Conservation (phyloP, 2,888 invertebrate genomes). For the Ophioninae sp. region DNA sequence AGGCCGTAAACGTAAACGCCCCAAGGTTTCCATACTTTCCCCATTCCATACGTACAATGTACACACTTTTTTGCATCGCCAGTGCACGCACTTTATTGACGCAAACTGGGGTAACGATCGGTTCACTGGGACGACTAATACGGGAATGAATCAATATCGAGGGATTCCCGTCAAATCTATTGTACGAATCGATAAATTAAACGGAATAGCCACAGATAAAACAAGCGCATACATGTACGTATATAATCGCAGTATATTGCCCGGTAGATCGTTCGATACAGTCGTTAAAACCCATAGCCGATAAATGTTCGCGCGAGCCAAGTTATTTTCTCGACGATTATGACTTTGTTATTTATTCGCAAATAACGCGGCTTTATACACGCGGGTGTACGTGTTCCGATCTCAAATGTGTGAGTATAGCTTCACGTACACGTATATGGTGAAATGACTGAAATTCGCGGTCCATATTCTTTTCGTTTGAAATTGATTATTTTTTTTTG, state of each 20-base stretch:
- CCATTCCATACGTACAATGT: constrained; percentile 2
- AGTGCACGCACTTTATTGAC: constrained; percentile 25
- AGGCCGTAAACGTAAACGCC: constrained; percentile 2
- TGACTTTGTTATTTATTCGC: background rate
- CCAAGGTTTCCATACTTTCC: background rate
- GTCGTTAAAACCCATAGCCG: background rate
- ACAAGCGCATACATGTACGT: background rate
- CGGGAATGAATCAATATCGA: constrained; percentile 34
- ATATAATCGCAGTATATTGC: constrained; percentile 1
- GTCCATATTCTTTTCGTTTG: background rate
- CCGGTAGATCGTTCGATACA: constrained; percentile 8
- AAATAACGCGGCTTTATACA: background rate
- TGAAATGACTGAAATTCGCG: background rate
- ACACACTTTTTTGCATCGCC: constrained; percentile 3
- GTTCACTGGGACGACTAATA: constrained; percentile 8
- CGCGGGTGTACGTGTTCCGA: background rate
- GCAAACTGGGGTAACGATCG: constrained; percentile 5
- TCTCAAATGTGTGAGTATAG: background rate
- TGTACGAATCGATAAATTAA: constrained; percentile 27
- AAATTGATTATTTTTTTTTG: background rate
- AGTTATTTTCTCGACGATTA: background rate
- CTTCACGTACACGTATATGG: background rate
- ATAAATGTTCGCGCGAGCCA: background rate
- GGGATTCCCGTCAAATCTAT: constrained; percentile 19
- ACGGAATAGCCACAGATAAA: constrained; percentile 19